Base-by-base conservation (phyloP, 1,140 invertebrate genomes). In the Drosophila sp. region DNA sequence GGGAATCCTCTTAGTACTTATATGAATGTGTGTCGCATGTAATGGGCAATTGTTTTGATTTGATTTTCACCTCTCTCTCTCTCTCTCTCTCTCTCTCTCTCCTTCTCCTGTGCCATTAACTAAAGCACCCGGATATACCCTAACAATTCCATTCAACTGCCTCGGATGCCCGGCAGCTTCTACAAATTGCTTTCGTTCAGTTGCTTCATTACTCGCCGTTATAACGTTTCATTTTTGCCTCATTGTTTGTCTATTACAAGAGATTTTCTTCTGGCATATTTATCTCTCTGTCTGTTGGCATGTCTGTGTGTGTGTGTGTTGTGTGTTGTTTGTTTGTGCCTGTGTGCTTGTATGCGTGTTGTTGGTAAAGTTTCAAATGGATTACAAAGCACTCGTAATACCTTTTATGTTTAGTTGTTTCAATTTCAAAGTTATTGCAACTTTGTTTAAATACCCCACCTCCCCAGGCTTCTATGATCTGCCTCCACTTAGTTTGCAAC, bases 321-420 rank as follows among this genome's bases (percentile, higher is more conserved):
- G 14, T 43, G 45, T n/a, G n/a, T n/a, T n/a, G n/a, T n/a, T n/a
- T n/a, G n/a, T n/a, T n/a, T 40, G 13, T 54, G 41, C 38, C 13
- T 41, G 27, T 45, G 32, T n/a, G n/a, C n/a, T n/a, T 45, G 25
- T 38, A 11, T 64, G 46, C 34, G n/a, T 61, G 48, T 25, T 74
- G 27, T 32, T 48, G 61, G 34, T 36, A 81, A 86, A 79, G 50
- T 87, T 87, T 82, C 64, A 89, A 89, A 87, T 89, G 77, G 82
- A 89, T 89, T 87, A 79, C 79, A 82, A 79, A 87, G 82, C 83
- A 82, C 67, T 89, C 87, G 78, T 72, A 65, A 75, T 69, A 89
- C 56, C 82, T 76, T 69, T 65, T 16, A n/a, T 21, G 54, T 29
- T 66, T 14, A 43, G 67, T 40, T 50, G 3, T 9, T 34, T 36